Percentiles rank a stretch among this genome's conserved stretches.
phyloP scores from a whole-genome alignment of 2,797 vertebrate species.

The Microhierax caerulescens region DNA sequence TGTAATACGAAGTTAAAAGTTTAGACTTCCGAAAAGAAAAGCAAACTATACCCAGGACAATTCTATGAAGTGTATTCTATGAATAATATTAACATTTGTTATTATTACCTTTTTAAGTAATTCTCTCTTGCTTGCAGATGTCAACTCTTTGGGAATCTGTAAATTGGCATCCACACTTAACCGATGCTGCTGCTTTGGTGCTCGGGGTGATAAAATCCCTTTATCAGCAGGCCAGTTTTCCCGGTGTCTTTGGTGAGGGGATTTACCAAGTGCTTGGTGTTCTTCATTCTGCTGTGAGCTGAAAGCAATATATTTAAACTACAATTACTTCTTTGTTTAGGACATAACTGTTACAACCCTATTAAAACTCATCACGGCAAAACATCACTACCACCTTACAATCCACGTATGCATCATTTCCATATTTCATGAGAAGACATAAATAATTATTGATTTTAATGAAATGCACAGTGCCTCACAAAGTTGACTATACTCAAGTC shows the following conservation, averaged over 20 bases:
- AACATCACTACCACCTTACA: neutral
- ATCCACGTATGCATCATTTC: neutral
- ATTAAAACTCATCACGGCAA: neutral
- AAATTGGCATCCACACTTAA: slow-evolving; percentile 95
- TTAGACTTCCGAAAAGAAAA: neutral
- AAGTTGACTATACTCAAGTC: neutral
- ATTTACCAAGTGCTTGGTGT: slow-evolving; percentile 79
- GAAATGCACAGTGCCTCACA: neutral
- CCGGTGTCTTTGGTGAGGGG: slow-evolving; percentile 84
- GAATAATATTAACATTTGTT: neutral
- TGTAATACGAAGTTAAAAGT: slow-evolving; percentile 40
- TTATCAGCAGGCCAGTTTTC: slow-evolving; percentile 80
- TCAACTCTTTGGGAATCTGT: slow-evolving; percentile 93
- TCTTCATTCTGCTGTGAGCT: slow-evolving; percentile 85
- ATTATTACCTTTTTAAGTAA: slow-evolving; percentile 88
- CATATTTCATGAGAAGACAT: neutral
- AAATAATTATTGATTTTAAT: neutral
- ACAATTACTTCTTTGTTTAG: neutral
- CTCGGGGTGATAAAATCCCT: slow-evolving; percentile 84
- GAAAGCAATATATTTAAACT: slow-evolving; percentile 24
- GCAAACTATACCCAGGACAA: neutral
- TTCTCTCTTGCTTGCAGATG: slow-evolving; percentile 91
- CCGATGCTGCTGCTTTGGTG: slow-evolving; percentile 88
- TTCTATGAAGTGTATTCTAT: neutral
- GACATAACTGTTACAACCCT: neutral